Percentiles rank a stretch among this genome's conserved stretches.
These are phyloP conservation scores for Lampris megalopsis DNA, from an alignment of 2,113 vertebrate species.

Conservation along the genomic window DNA sequence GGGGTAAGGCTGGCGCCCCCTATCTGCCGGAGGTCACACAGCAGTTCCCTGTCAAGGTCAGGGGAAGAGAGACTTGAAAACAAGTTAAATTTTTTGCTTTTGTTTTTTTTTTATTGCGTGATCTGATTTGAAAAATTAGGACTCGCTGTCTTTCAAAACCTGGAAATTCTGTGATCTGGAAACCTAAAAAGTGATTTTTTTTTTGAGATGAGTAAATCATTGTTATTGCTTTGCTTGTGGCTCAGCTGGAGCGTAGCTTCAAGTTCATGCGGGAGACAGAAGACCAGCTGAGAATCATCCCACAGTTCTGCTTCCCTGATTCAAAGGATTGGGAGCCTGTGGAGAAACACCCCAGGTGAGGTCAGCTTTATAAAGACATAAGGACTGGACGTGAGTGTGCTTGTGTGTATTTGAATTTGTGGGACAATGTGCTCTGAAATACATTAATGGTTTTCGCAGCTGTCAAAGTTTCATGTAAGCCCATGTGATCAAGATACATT, in stretches of 20 bases:
- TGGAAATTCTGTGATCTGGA: no score
- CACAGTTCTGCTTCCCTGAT: constrained; percentile 94
- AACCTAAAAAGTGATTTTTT: no score
- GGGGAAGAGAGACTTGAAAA: background rate
- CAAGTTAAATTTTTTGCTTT: no score
- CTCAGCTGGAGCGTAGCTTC: constrained; percentile 89
- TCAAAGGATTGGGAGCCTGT: constrained; percentile 90
- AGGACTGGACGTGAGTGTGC: background rate
- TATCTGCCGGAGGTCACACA: constrained; percentile 91
- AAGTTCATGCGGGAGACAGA: constrained; percentile 92
- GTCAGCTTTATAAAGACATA: background rate
- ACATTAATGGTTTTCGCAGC: background rate
- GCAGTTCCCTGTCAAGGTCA: constrained; percentile 91
- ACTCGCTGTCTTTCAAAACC: no score
- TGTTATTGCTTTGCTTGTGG: background rate
- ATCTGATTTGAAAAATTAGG: background rate
- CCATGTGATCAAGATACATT: no score
- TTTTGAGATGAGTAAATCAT: background rate
- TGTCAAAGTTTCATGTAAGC: no score
- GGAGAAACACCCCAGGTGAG: constrained; percentile 87
- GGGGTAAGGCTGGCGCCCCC: constrained; percentile 83
- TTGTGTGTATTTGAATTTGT: background rate
- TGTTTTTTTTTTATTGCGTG: no score
- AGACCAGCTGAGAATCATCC: constrained; percentile 92
- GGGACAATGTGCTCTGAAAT: background rate